Conservation (phyloP, 92 coral and sea anemone species). For the Hydrozoanthus gracilis region DNA sequence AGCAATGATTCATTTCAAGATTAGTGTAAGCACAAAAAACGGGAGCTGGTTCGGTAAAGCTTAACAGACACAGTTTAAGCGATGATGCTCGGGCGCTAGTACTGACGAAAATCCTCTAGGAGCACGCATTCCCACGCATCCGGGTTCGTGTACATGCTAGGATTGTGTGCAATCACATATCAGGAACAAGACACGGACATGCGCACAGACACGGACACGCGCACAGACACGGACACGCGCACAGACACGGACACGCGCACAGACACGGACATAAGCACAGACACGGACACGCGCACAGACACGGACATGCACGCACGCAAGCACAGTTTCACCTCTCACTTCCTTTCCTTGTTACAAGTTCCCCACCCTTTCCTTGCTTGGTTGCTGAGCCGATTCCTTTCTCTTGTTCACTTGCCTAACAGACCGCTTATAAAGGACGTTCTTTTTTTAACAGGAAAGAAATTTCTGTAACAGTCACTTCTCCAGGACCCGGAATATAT, state of each 20-base stretch:
- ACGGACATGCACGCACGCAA: too few species aligned
- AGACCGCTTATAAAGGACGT: background rate
- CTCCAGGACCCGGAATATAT: conserved; percentile 96
- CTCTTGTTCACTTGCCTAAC: background rate
- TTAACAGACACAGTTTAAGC: too few species aligned
- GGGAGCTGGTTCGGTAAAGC: too few species aligned
- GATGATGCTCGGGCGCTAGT: too few species aligned
- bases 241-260: background rate
- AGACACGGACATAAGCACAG: background rate
- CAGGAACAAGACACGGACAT: background rate
- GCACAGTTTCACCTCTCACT: background rate
- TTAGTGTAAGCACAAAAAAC: too few species aligned
- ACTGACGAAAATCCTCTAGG: too few species aligned
- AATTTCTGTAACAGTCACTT: conserved; percentile 68
- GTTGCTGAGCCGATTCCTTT: too few species aligned
- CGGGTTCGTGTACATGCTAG: background rate
- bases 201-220: background rate
- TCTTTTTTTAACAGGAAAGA: conserved; percentile 74
- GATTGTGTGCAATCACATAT: background rate
- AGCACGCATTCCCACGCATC: too few species aligned
- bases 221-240: background rate
- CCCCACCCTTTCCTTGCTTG: background rate
- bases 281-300: background rate
- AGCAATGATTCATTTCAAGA: too few species aligned
- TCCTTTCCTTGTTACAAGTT: background rate